Conservation (phyloP, 2,113 vertebrate species). For the Epinephelus fuscoguttatus region DNA sequence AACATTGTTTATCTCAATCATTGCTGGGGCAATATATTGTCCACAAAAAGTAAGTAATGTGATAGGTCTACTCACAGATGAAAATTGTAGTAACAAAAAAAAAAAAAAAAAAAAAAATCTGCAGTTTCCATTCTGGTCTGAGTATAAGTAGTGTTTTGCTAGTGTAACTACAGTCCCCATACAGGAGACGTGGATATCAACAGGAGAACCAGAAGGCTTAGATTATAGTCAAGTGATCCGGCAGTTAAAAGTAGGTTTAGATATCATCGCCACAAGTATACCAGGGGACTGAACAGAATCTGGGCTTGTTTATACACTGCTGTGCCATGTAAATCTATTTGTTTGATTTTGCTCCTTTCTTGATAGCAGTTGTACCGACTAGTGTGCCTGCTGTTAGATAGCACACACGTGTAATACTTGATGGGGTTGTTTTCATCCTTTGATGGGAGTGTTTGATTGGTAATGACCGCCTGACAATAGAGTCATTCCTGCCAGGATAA, state of each 20-base stretch:
- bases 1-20: too few species aligned
- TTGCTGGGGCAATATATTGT: too few species aligned
- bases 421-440: not conserved
- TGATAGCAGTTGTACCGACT: not conserved
- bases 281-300: not conserved
- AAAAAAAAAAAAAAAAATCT: too few species aligned
- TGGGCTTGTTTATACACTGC: conserved; percentile 16
- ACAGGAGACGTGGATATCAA: not conserved
- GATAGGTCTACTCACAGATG: too few species aligned
- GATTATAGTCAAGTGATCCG: not conserved
- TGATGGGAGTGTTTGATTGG: conserved; percentile 17
- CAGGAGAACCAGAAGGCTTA: not conserved
- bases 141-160: not conserved
- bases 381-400: not conserved
- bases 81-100: too few species aligned
- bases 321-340: not conserved
- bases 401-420: not conserved
- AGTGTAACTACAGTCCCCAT: not conserved
- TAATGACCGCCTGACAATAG: not conserved
- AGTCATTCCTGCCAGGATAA: not conserved
- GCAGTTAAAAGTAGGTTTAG: conserved; percentile 1
- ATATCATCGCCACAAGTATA: not conserved
- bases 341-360: not conserved
- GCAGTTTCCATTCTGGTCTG: too few species aligned
- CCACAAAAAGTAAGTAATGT: too few species aligned